A percentile compares a stretch with the other conserved stretches of the same genome.
Conservation (phyloP, 2,113 vertebrate genomes). For the Leptobrachium leishanense region DNA sequence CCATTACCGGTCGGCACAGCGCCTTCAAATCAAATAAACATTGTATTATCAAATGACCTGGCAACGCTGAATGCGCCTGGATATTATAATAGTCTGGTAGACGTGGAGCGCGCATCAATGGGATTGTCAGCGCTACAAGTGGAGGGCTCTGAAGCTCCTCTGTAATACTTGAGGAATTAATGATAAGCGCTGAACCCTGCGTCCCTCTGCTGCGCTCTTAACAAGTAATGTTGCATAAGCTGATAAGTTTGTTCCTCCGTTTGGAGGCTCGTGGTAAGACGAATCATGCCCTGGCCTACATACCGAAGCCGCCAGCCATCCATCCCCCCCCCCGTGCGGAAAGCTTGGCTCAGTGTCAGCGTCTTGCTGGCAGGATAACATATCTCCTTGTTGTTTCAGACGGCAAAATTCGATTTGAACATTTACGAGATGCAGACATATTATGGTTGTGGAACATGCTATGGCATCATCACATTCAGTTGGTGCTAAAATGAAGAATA, state of each 20-base stretch:
- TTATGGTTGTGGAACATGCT: not conserved
- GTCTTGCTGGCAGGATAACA: not conserved
- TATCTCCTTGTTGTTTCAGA: not conserved
- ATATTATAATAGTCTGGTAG: too few species aligned
- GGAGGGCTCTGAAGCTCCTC: not conserved
- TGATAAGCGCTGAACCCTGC: not conserved
- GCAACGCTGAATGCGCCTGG: too few species aligned
- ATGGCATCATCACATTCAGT: too few species aligned
- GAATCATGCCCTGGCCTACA: not conserved
- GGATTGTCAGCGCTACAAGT: conserved; percentile 2
- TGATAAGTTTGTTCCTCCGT: not conserved
- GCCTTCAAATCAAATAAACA: too few species aligned
- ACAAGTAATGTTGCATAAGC: not conserved
- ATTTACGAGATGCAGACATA: not conserved
- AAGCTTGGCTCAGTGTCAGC: not conserved
- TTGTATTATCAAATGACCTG: too few species aligned
- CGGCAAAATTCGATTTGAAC: not conserved
- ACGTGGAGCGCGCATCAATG: not conserved
- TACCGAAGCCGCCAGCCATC: not conserved
- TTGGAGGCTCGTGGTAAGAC: not conserved
- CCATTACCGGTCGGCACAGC: too few species aligned
- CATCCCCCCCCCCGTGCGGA: not conserved
- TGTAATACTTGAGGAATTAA: not conserved
- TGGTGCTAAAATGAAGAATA: too few species aligned
- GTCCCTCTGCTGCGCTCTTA: not conserved